A percentile compares a stretch with the other conserved stretches of the same genome.
Evolutionary conservation across 2,113 vertebrate genomes (phyloP).

Genomic region (Catharus minimus): DNA sequence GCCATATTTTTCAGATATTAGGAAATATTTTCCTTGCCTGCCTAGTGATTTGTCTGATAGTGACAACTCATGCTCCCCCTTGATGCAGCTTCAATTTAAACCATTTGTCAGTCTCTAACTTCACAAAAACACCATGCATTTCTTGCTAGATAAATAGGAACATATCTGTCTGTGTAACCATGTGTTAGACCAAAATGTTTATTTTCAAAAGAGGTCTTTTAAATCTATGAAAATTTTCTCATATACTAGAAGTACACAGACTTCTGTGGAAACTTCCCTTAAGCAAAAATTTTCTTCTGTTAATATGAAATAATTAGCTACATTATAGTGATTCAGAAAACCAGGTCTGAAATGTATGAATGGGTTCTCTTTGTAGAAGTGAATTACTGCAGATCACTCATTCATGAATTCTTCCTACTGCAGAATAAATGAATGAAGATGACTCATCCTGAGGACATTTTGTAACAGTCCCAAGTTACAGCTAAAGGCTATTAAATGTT

Average conservation of each 20-base stretch:
- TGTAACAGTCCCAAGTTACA: slow-evolving; percentile 62
- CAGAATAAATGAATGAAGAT: slow-evolving; percentile 66
- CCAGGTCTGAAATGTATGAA: slow-evolving; percentile 67
- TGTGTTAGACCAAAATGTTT: slow-evolving; percentile 1
- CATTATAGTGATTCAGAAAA: slow-evolving; percentile 52
- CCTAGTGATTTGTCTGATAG: neutral
- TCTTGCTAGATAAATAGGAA: neutral
- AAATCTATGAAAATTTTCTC: slow-evolving; percentile 5
- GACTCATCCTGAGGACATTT: slow-evolving; percentile 66
- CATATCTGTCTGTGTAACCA: neutral
- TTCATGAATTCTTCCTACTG: slow-evolving; percentile 69
- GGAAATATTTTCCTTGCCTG: neutral
- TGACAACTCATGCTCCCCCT: neutral
- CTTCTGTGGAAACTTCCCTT: slow-evolving; percentile 36
- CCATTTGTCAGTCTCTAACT: neutral
- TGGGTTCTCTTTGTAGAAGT: slow-evolving; percentile 61
- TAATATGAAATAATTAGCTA: slow-evolving; percentile 57
- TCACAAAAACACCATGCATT: neutral
- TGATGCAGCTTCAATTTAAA: neutral
- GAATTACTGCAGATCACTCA: slow-evolving; percentile 70
- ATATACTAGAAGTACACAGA: neutral
- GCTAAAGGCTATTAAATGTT: slow-evolving; percentile 69
- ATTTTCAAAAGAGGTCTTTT: slow-evolving; percentile 2
- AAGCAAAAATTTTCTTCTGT: slow-evolving; percentile 31
- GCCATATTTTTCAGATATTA: neutral